Evolutionary conservation across 1,140 invertebrate species (phyloP), one percentile per base, ranked within the genome.

Genomic region (Globodera ellingtonae): DNA sequence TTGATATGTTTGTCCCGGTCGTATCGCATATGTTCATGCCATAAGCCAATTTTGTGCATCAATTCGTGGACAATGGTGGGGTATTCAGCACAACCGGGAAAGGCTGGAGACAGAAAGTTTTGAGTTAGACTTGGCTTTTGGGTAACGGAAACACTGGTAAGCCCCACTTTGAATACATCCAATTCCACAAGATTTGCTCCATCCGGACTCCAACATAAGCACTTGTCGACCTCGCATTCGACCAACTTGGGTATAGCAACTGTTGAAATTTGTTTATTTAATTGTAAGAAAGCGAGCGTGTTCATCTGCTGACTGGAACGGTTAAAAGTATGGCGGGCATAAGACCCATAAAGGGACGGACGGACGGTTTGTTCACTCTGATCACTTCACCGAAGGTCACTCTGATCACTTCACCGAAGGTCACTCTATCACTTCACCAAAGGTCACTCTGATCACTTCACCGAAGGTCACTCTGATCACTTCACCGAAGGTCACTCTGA

Each of bases 1-100:
- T 87, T 87, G 72, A 88, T 88, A 69, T 82, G 89, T 21, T 88
- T 79, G 78, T 88, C 87, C 72, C 87, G 74, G 72, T 88, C 87
- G n/a, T 81, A 84, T 62, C 84, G 72, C 85, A 86, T 86, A 6
- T 85, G 84, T 66, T 83, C 82, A 62, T 85, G 85, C 78, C 87
- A 84, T 1, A 81, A 50, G 8, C 77, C 82, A 47, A 72, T 24
- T 44, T 72, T 83, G 24, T 82, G 77, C 67, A 83, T 73, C 44
- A 86, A 75, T 50, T 84, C 81, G 44, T 84, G 83, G 47, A 84
- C 67, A 13, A 86, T 66, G 47, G 72, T 85, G n/a, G 83, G 77
- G 69, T 80, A 81, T 66, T 86, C 83, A 15, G 81, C 50, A 72
- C 85, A 86, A 18, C 35, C 79, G 50, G 70, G 80, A 48, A 59